Base-by-base conservation (phyloP, 1,140 invertebrate genomes). In the Drosophila mayri region DNA sequence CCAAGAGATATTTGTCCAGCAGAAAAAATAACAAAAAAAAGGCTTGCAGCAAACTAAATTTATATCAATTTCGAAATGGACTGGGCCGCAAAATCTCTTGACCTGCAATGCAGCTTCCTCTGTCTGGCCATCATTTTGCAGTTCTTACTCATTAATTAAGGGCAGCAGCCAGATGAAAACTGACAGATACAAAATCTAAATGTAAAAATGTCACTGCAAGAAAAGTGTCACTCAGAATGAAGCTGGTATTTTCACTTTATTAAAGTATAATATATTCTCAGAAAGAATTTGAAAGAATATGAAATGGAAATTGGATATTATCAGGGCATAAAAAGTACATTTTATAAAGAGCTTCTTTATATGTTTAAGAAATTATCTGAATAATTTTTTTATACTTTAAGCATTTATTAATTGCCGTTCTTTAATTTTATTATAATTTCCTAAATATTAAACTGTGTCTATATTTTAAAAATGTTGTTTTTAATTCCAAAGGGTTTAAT, bases 111-210 rank as follows among this genome's bases (percentile, higher is more conserved):
- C 67, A 57, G 40, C 59, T 70, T 59, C 54, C 62, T 60, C 41
- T 58, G 54, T 50, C 61, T 73, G 54, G 54, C 37, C 49, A 46
- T 50, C 72, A 55, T 35, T 35, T 64, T 73, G 41, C 76, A 59
- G 60, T 55, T 79, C 43, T 43, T 35, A 37, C 44, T 32, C 62
- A 68, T 80, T 70, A 80, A 80, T 80, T 80, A 80, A 80, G 63
- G 3, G 30, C 66, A 67, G 52, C 44, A 38, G 30, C 57, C 57
- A 63, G 38, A 80, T 79, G 62, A 68, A 74, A 68, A 74, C 62
- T 67, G 76, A 52, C 76, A 66, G 77, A 72, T 49, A 71, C 43
- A 49, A 52, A 54, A 63, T 54, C 66, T 41, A 46, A 71, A 52
- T 73, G 49, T 43, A 66, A 28, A 46, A 38, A 49, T 35, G n/a